These are phyloP conservation scores for Caenorhabditis macrosperma DNA, from an alignment of 2,888 invertebrate species.

Conservation along the genomic window DNA sequence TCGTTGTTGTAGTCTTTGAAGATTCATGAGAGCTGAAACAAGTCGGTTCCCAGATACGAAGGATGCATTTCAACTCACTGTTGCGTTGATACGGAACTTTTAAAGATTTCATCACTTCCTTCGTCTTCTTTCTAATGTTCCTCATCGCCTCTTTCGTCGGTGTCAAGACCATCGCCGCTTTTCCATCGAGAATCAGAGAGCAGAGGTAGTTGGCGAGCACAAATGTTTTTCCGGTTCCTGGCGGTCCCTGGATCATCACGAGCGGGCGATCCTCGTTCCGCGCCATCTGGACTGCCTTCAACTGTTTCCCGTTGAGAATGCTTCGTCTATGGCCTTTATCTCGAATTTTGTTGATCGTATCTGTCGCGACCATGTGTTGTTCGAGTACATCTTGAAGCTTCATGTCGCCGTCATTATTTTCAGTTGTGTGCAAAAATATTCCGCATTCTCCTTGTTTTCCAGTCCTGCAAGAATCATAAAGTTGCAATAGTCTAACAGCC, in stretches of 20 bases:
- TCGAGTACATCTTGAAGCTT: no score
- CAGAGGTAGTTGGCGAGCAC: background rate
- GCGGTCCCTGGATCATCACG: slow-evolving; percentile 46
- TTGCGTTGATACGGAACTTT: background rate
- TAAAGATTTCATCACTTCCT: background rate
- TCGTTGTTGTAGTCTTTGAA: background rate
- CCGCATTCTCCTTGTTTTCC: no score
- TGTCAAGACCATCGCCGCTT: slow-evolving; percentile 15
- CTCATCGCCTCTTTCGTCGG: slow-evolving; percentile 26
- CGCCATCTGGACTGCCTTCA: slow-evolving; percentile 18
- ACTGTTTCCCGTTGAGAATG: background rate
- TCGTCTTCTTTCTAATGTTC: slow-evolving; percentile 3
- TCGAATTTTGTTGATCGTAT: background rate
- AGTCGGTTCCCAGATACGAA: background rate
- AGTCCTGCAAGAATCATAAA: no score
- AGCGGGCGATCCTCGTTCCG: slow-evolving; percentile 16
- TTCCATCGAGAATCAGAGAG: background rate
- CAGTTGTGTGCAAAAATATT: no score
- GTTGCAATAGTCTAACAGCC: no score
- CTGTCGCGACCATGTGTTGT: no score
- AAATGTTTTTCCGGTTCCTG: slow-evolving; percentile 40
- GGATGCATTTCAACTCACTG: background rate
- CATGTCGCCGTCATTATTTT: no score
- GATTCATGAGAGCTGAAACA: slow-evolving; percentile 14
- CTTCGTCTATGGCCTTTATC: background rate